A percentile compares a stretch with the other conserved stretches of the same genome.
phyloP scores from a whole-genome alignment of 2,113 vertebrate species.

The Acinonyx jubatus region DNA sequence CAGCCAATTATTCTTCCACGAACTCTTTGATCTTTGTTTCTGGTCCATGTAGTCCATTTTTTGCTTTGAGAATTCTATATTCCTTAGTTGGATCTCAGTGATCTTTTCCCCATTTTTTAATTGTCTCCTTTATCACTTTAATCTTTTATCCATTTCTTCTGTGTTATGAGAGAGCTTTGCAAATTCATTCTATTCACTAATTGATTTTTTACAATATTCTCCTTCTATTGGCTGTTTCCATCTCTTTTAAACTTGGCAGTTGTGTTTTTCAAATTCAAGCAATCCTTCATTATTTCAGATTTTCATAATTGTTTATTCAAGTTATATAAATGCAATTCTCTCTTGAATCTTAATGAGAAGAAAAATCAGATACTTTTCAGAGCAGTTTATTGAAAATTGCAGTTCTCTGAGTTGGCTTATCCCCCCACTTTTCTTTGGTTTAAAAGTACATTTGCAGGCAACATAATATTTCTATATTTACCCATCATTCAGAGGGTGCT shows the following conservation, averaged over 20 bases:
- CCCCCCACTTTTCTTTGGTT: background rate
- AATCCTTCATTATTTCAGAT: constrained; percentile 44
- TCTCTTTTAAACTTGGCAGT: constrained; percentile 41
- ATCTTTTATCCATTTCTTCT: constrained; percentile 37
- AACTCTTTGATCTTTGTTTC: constrained; percentile 37
- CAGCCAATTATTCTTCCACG: background rate
- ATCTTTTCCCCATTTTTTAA: background rate
- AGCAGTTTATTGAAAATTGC: background rate
- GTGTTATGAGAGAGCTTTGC: background rate
- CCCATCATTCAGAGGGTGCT: background rate
- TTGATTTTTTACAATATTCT: constrained; percentile 33
- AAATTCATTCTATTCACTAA: constrained; percentile 43
- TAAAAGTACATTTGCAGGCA: constrained; percentile 22
- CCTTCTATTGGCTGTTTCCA: background rate
- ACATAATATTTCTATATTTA: background rate
- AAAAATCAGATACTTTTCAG: constrained; percentile 39
- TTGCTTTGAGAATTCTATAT: background rate
- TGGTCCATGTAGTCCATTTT: background rate
- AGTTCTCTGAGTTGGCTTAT: background rate
- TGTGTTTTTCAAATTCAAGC: constrained; percentile 42
- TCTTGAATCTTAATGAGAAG: constrained; percentile 60
- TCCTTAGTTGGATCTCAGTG: background rate
- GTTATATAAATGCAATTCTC: constrained; percentile 30
- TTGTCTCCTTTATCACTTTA: background rate
- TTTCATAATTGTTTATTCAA: constrained; percentile 63